Conservation (phyloP, 2,113 vertebrate genomes). For the Micronycteris hirsuta region DNA sequence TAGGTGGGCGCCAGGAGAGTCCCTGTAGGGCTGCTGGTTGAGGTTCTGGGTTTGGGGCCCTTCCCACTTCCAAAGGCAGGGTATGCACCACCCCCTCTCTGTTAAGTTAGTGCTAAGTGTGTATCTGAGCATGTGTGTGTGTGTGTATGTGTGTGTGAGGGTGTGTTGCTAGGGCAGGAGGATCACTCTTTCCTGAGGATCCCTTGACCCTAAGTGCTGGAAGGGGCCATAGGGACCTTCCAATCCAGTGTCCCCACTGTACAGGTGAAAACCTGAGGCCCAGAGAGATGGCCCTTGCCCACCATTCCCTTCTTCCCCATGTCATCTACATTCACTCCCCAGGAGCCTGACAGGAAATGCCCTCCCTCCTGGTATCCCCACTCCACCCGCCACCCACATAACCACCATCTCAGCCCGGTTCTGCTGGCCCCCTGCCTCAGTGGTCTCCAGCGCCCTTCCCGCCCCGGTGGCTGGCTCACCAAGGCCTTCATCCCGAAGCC, state of each 20-base stretch:
- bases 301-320: neutral
- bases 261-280: neutral
- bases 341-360: neutral
- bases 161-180: neutral
- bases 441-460: neutral
- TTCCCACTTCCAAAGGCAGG: neutral
- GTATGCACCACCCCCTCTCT: neutral
- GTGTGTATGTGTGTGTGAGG: neutral
- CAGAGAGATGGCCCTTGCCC: neutral
- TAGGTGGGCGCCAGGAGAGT: neutral
- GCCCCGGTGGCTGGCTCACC: neutral
- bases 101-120: neutral
- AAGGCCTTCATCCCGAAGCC: neutral
- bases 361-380: neutral
- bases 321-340: neutral
- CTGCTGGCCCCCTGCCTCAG: neutral
- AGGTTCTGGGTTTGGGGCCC: neutral
- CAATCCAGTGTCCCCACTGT: neutral
- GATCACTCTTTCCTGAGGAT: neutral
- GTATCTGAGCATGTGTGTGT: no score
- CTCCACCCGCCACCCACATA: neutral
- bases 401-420: neutral
- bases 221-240: neutral
- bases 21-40: neutral
- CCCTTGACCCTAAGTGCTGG: neutral